phyloP scores from a whole-genome alignment of 2,888 invertebrate species.

The Venusia cambrica region DNA sequence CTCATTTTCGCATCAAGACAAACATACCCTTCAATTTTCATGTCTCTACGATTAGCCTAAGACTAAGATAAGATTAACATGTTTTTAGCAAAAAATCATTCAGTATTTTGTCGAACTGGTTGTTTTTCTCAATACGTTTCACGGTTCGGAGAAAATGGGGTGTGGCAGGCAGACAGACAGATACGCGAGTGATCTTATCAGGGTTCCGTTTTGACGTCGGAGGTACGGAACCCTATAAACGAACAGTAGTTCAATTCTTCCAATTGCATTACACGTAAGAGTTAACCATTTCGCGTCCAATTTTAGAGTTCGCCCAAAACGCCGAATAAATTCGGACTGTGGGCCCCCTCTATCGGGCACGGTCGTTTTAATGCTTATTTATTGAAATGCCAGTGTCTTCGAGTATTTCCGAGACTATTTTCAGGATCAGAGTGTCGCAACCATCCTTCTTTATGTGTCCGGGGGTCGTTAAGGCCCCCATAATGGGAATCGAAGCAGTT shows the following conservation, averaged over 20 bases:
- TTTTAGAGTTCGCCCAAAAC: conserved; percentile 25
- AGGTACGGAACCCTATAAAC: too few relatives aligned
- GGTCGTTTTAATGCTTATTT: conserved; percentile 73
- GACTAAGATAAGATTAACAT: too few relatives aligned
- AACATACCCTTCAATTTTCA: too few relatives aligned
- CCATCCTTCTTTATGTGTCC: conserved; percentile 51
- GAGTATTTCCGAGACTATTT: conserved; percentile 50
- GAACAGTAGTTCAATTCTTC: conserved; percentile 9
- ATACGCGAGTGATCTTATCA: too few relatives aligned
- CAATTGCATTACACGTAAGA: conserved; percentile 15
- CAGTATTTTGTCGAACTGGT: too few relatives aligned
- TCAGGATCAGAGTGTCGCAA: conserved; percentile 67
- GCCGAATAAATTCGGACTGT: conserved; percentile 26
- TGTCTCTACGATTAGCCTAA: too few relatives aligned
- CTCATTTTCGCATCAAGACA: too few relatives aligned
- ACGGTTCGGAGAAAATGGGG: too few relatives aligned
- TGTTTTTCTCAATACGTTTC: too few relatives aligned
- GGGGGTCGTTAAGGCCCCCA: conserved; percentile 24
- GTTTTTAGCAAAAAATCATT: too few relatives aligned
- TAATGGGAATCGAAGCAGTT: conserved; percentile 28
- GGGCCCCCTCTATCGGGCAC: conserved; percentile 41
- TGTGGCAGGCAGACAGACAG: too few relatives aligned
- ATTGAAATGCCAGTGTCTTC: conserved; percentile 65
- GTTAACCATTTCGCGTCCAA: conserved; percentile 16
- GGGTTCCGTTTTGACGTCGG: too few relatives aligned